Base-by-base conservation (phyloP, 2,888 invertebrate species). In the Ophion obscuratus region DNA sequence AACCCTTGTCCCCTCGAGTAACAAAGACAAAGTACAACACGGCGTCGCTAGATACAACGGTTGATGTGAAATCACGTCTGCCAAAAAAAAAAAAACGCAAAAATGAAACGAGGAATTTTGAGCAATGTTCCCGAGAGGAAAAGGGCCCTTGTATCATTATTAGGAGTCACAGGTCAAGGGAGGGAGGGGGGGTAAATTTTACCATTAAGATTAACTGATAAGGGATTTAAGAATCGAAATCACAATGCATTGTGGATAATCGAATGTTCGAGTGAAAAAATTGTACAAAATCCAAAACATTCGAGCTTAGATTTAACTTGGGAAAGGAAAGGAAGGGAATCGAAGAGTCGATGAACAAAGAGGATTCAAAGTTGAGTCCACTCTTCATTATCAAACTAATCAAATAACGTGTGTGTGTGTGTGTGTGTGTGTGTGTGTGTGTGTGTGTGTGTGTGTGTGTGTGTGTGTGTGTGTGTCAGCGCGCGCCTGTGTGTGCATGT, bases 261-360 rank as follows among this genome's bases (percentile, higher is more conserved):
- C 66, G 71, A 82, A 74, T 75, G 75, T 70, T 66, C 27, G 75
- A 79, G 79, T 70, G 70, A 64, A 76, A 44, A 64, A 75, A 82
- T 81, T 86, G 86, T 86, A 83, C 83, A 84, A 86, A 86, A 86
- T 86, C 78, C 74, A 78, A 47, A 78, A 81, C 53, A 77, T 71
- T 82, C 70, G 73, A 83, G 81, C 67, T 47, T 83, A 77, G 62
- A 78, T 78, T 74, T 70, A 81, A 83, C 74, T 78, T 68, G 47
- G 67, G 20, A 14, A 40, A 78, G 36, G 62, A 73, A 61, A 74
- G 47, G 6, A 27, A 47, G 61, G 24, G 62, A 40, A 14, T 74
- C 67, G 62, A 70, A 76, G 67, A 71, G 31, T 68, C 68, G 67
- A 78, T 59, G 64, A 80, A 79, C 66, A 67, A 68, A 27, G 57